Evolutionary conservation across 2,113 vertebrate genomes (phyloP).

Genomic region (Carassius carassius): DNA sequence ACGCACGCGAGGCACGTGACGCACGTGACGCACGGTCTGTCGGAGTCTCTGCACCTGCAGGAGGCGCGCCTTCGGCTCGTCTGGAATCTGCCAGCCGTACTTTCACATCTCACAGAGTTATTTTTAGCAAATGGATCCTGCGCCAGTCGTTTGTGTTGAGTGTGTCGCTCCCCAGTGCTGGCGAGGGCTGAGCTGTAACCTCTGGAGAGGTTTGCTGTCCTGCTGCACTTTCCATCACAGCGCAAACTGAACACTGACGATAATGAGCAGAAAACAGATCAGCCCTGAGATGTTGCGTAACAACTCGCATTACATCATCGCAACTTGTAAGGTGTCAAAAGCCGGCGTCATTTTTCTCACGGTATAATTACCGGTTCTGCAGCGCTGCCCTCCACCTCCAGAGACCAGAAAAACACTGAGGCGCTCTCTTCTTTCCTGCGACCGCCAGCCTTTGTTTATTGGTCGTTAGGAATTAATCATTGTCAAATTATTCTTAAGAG

Average conservation of each 20-base stretch:
- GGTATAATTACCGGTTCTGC: conserved; percentile 36
- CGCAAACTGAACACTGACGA: too few relatives aligned
- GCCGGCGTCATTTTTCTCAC: conserved; percentile 38
- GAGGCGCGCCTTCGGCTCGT: neutral
- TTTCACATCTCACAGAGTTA: conserved; percentile 66
- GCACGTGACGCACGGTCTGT: neutral
- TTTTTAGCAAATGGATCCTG: conserved; percentile 72
- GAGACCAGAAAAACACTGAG: conserved; percentile 43
- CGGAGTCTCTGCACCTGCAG: neutral
- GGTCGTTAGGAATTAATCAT: conserved; percentile 79
- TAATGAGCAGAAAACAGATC: neutral
- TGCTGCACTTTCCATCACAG: neutral
- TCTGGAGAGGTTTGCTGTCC: conserved; percentile 16
- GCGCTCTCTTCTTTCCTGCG: conserved; percentile 59
- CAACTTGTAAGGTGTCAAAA: conserved; percentile 1
- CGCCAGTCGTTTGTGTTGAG: conserved; percentile 22
- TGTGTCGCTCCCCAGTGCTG: conserved; percentile 58
- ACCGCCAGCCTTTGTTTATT: conserved; percentile 74
- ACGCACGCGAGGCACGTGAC: too few relatives aligned
- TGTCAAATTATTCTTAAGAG: conserved; percentile 72
- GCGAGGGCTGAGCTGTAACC: conserved; percentile 64
- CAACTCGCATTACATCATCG: neutral
- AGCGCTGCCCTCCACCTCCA: neutral
- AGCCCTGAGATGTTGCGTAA: neutral
- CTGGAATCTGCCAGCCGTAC: conserved; percentile 30